Base-by-base conservation (phyloP, 2,888 invertebrate genomes). In the Lithophane semibrunnea region DNA sequence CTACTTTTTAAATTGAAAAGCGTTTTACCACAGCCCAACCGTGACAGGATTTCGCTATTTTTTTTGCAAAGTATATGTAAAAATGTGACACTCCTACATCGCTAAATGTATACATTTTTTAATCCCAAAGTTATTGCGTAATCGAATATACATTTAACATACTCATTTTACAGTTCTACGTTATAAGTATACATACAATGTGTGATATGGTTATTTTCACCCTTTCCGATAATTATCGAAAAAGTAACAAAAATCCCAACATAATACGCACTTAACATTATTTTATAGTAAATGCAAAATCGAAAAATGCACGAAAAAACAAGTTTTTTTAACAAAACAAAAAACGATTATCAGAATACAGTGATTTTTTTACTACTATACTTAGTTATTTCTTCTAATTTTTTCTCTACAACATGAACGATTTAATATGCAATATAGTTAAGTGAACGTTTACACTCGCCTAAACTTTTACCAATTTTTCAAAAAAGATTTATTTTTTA, bases 331-430 rank as follows among this genome's bases (percentile, higher is more conserved):
- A 77, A 79, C 64, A 75, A 86, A 89, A 83, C 54, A 64, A 78
- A 74, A 52, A 79, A 75, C 80, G 21, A 74, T 80, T 84, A 83
- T 82, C 82, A 86, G 81, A 83, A 86, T 85, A 89, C 86, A 88
- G 79, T 87, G 86, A 85, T 61, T 75, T 84, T 84, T 93, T 91
- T 93, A 91, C 94, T 94, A 93, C 94, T 90, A 92, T 90, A 87
- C 92, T 90, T 90, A 90, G 58, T 90, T 91, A 90, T 79, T 80
- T 87, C 73, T 87, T 94, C 95, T 95, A 93, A 89, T 93, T 94
- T 90, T 87, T 83, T 77, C 96, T 96, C 96, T 96, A 96, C 96
- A 95, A 96, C 95, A 94, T 96, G 96, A 96, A 96, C 95, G 94
- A 94, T 95, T 93, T 92, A 93, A 94, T 94, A 94, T 94, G 94